phyloP scores from a whole-genome alignment of 1,140 invertebrate species.

The Cydia fagiglandana region DNA sequence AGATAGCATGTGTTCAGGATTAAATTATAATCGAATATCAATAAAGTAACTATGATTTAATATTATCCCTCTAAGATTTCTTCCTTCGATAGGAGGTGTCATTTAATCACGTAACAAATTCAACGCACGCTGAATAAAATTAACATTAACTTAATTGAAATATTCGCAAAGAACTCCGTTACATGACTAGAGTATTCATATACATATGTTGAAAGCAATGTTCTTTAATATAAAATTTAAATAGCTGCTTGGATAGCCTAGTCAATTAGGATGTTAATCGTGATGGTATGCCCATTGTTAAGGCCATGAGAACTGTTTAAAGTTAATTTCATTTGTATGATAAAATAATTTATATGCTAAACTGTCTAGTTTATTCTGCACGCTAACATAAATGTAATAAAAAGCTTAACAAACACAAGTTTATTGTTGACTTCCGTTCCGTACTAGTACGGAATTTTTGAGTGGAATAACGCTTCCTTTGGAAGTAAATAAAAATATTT shows the following conservation, averaged over 20 bases:
- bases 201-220: not conserved
- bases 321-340: slow-evolving; percentile 29
- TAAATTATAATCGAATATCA: not conserved
- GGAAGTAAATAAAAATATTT: not conserved
- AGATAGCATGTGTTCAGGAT: not conserved
- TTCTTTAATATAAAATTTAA: slow-evolving; percentile 19
- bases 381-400: slow-evolving; percentile 22
- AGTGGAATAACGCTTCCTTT: not conserved
- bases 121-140: slow-evolving; percentile 13
- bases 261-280: slow-evolving; percentile 30
- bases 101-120: slow-evolving; percentile 20
- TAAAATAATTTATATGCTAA: slow-evolving; percentile 29
- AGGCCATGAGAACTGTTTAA: slow-evolving; percentile 24
- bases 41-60: not conserved
- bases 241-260: slow-evolving; percentile 14
- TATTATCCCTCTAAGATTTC: not conserved
- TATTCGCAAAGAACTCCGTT: slow-evolving; percentile 14
- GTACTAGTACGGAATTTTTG: slow-evolving; percentile 16
- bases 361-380: slow-evolving; percentile 19
- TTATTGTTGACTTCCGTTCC: slow-evolving; percentile 24
- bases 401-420: slow-evolving; percentile 24
- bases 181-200: not conserved
- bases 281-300: slow-evolving; percentile 18
- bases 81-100: slow-evolving; percentile 10
- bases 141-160: slow-evolving; percentile 29